These are phyloP conservation scores for Phalloptychus januarius DNA, from an alignment of 2,797 vertebrate species.

Conservation along the genomic window DNA sequence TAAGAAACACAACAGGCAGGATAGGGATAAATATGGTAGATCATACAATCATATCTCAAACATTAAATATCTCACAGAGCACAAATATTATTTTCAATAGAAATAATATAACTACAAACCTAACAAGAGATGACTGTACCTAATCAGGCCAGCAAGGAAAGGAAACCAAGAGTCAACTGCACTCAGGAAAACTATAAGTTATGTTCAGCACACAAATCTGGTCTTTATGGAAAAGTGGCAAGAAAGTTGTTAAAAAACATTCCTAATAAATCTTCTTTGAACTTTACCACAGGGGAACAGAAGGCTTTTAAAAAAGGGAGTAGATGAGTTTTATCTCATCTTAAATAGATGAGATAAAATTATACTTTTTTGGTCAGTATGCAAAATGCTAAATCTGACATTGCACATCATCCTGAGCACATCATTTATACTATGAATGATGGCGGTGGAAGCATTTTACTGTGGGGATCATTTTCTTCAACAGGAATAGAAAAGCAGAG, in stretches of 20 bases:
- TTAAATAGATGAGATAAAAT: neutral
- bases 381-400: neutral
- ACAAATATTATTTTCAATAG: neutral
- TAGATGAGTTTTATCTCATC: too few species aligned
- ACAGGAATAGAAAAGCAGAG: neutral
- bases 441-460: neutral
- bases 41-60: neutral
- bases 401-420: neutral
- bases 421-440: neutral
- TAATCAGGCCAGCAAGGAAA: neutral
- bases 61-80: neutral
- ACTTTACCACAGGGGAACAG: neutral
- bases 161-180: neutral
- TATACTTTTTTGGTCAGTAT: neutral
- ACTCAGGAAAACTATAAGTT: neutral
- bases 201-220: neutral
- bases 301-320: neutral
- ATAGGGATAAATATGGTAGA: neutral
- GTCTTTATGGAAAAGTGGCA: neutral
- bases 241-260: neutral
- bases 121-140: neutral
- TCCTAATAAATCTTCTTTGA: neutral
- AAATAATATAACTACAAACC: neutral
- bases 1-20: neutral
- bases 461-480: neutral